Percentiles rank a stretch among this genome's conserved stretches.
phyloP scores from a whole-genome alignment of 2,113 vertebrate species.

The Hippocampus barbouri region DNA sequence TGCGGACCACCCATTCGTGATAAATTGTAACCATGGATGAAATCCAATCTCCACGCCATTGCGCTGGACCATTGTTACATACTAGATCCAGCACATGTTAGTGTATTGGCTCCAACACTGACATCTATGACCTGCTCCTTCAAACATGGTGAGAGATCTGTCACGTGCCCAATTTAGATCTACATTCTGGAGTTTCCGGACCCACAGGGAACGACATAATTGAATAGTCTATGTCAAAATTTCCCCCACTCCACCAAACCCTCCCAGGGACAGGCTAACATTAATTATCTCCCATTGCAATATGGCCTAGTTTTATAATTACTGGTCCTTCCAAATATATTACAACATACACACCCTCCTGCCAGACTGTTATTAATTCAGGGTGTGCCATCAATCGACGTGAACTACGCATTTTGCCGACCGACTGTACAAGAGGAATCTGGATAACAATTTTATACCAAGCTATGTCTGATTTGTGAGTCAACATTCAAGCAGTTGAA shows the following conservation, averaged over 20 bases:
- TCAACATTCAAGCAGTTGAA: constrained; percentile 6
- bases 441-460: constrained; percentile 29
- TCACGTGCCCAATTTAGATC: constrained; percentile 76
- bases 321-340: constrained; percentile 79
- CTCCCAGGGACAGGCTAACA: constrained; percentile 71
- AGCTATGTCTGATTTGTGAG: constrained; percentile 28
- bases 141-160: constrained; percentile 61
- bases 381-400: constrained; percentile 30
- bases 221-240: constrained; percentile 80
- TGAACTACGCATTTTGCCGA: constrained; percentile 25
- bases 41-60: neutral
- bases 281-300: constrained; percentile 81
- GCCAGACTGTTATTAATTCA: constrained; percentile 58
- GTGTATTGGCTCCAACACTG: constrained; percentile 16
- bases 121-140: constrained; percentile 50
- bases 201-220: constrained; percentile 75
- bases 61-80: neutral
- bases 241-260: constrained; percentile 62
- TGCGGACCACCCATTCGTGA: too few species aligned
- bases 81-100: neutral
- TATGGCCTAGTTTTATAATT: constrained; percentile 83
- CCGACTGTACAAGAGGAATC: constrained; percentile 50
- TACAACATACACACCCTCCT: constrained; percentile 57
- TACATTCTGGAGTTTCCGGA: constrained; percentile 65
- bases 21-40: too few species aligned